Base-by-base conservation (phyloP, 2,797 vertebrate genomes). In the Gadopsis marmoratus region DNA sequence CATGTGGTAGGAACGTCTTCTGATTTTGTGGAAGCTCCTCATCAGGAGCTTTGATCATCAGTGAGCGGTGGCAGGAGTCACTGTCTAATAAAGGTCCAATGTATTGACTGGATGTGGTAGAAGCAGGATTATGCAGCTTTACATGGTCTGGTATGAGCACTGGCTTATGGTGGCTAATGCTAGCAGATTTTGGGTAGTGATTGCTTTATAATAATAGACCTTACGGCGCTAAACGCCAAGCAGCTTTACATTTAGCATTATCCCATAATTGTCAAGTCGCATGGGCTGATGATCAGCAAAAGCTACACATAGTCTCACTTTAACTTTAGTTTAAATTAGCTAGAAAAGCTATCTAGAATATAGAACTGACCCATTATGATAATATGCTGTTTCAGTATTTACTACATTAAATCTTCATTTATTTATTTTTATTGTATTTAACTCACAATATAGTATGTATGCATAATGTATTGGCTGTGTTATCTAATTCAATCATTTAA, bases 21-120 rank as follows among this genome's bases (percentile, higher is more conserved):
- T 73, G 77, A 62, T 71, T 76, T 48, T 70, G 21, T 35, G 74
- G 39, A 45, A 66, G 37, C 47, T 65, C 51, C 29, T 53, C 21
- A 7, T 63, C n/a, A 45, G 55, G 51, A 65, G 16, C 35, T 45
- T 63, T 63, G 19, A 17, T 76, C 68, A 17, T 61, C 16, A 3
- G 72, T 55, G 48, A 81, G 59, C 5, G 6, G 37, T 41, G 39
- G 39, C 11, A 41, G 11, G 39, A 39, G 5, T 39, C 39, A 39
- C 39, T 39, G 39, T 41, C 39, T 41, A 41, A 41, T 26, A 26
- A 26, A 26, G 26, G 35, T 37, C 35, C 7, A 37, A 37, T 37
- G 8, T 9, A 37, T 37, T 37, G 35, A 37, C 5, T 37, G 35
- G 8, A 37, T 37, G 35, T 37, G 35, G 2, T 37, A 8, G 35